Conservation (phyloP, 2,888 invertebrate species). For the Phania funesta region DNA sequence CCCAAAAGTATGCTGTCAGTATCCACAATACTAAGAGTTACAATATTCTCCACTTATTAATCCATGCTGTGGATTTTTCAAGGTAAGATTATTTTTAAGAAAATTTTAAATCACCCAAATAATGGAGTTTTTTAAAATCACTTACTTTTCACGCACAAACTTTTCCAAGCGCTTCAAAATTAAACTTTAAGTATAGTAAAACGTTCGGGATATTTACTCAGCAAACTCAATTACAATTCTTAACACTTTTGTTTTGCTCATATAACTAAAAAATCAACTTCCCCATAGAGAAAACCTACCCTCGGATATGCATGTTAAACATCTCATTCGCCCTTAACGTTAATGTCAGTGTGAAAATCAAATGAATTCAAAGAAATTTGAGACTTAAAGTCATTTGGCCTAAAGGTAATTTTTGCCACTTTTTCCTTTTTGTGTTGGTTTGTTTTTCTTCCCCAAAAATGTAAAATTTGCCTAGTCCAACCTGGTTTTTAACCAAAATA, state of each 20-base stretch:
- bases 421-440: background rate
- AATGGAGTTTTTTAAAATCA: too few relatives aligned
- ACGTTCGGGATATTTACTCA: background rate
- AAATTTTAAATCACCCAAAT: too few relatives aligned
- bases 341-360: constrained; percentile 32
- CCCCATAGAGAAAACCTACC: constrained; percentile 26
- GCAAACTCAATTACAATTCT: too few relatives aligned
- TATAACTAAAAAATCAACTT: background rate
- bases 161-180: too few relatives aligned
- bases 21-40: too few relatives aligned
- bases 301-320: constrained; percentile 5
- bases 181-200: too few relatives aligned
- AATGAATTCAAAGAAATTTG: constrained; percentile 42
- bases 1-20: too few relatives aligned
- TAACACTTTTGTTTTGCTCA: too few relatives aligned
- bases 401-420: constrained; percentile 57
- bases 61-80: too few relatives aligned
- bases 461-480: background rate
- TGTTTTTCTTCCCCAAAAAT: background rate
- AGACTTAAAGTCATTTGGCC: constrained; percentile 57
- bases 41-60: too few relatives aligned
- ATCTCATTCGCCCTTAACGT: constrained; percentile 45
- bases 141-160: too few relatives aligned
- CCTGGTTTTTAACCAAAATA: background rate
- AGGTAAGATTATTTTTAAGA: too few relatives aligned